Evolutionary conservation across 2,888 invertebrate genomes (phyloP).

Genomic region (Marasmarcha lunaedactyla): DNA sequence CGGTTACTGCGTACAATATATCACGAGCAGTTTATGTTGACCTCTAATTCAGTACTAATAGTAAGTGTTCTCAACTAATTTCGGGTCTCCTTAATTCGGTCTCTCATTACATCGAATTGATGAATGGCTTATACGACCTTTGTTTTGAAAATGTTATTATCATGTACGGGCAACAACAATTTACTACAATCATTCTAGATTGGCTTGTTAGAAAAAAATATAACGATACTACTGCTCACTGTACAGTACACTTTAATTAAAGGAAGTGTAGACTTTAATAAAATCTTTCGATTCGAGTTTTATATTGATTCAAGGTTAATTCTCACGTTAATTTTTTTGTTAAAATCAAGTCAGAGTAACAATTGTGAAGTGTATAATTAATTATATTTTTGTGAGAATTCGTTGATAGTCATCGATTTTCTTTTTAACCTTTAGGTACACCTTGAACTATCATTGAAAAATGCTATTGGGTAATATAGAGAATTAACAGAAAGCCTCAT

Average conservation of each 20-base stretch:
- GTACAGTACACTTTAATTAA: neutral
- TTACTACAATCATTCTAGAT: neutral
- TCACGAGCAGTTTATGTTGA: neutral
- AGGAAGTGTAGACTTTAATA: neutral
- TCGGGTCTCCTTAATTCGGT: too few relatives aligned
- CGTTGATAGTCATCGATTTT: neutral
- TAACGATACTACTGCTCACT: neutral
- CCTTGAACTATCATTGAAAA: too few relatives aligned
- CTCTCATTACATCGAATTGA: conserved; percentile 14
- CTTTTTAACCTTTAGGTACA: neutral
- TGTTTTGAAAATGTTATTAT: conserved; percentile 2
- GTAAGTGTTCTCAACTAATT: neutral
- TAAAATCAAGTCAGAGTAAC: neutral
- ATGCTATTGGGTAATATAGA: too few relatives aligned
- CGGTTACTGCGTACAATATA: too few relatives aligned
- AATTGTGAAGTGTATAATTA: neutral
- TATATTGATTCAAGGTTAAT: neutral
- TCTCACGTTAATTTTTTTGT: neutral
- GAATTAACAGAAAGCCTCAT: too few relatives aligned
- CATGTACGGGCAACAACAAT: neutral
- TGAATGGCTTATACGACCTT: conserved; percentile 25
- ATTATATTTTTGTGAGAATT: neutral
- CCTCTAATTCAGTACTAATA: neutral
- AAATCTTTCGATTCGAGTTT: neutral
- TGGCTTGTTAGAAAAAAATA: neutral